Evolutionary conservation across 2,797 vertebrate genomes (phyloP), one percentile per base, ranked within the genome.

Genomic region (Cheirogaleus major): DNA sequence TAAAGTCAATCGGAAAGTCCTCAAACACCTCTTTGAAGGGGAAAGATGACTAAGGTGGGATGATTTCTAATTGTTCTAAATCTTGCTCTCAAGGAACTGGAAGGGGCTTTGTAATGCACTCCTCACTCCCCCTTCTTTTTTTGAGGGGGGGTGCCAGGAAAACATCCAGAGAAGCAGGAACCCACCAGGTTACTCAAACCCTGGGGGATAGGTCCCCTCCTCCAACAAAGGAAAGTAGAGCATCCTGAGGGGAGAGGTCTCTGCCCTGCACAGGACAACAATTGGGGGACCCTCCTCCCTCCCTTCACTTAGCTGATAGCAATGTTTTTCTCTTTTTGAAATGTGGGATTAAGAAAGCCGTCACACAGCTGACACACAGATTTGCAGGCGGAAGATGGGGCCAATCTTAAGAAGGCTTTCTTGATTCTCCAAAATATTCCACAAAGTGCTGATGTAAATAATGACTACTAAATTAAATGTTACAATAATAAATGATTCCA

Each of bases 341-440:
- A 82, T 48, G 38, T 23, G 50, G 20, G 50, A 93, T 85, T 59
- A 4, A 75, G 91, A 93, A 91, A 87, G 55, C 25, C 76, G 70
- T 11, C 48, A 75, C 84, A n/a, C 43, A 93, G 84, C 9, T 80
- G 38, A 61, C 57, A 78, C 52, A 20, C 59, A 84, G 59, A 73
- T 55, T 90, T 20, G 67, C 23, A 70, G 65, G 25, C 59, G 41
- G 67, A 92, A 55, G 75, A 84, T 73, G 43, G 35, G 72, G 84
- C 48, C 0, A 2, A 69, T 72, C 38, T n/a, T 69, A n/a, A 25
- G n/a, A 89, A 82, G 72, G 93, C 57, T 82, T 85, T 93, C 88
- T 85, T 84, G 75, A 55, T 50, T 91, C 75, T 93, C 91, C 85
- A 43, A 90, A 94, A 83, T 87, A 92, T n/a, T 86, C 63, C 38